Percentiles rank a stretch among this genome's conserved stretches.
phyloP scores from a whole-genome alignment of 2,797 vertebrate species.

The Gymnopithys bicolor region DNA sequence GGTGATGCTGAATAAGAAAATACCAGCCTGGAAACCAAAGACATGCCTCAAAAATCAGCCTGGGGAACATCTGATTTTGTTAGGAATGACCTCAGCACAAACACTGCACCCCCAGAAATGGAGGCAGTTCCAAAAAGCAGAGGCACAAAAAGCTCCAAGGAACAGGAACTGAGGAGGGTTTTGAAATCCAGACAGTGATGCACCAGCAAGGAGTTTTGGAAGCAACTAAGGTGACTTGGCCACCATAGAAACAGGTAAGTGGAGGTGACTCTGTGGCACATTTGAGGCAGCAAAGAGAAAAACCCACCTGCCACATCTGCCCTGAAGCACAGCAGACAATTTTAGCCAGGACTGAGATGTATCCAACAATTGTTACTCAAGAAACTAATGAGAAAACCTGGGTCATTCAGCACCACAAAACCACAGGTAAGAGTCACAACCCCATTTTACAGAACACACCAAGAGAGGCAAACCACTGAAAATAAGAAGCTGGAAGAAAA shows the following conservation, averaged over 20 bases:
- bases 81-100: neutral
- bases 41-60: conserved; percentile 9
- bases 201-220: neutral
- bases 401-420: neutral
- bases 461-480: neutral
- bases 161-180: neutral
- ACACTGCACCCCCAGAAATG: neutral
- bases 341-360: neutral
- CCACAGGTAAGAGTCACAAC: neutral
- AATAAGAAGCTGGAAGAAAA: neutral
- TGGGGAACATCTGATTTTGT: neutral
- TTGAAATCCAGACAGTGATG: neutral
- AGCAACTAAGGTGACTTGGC: neutral
- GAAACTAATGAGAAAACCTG: neutral
- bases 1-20: conserved; percentile 18
- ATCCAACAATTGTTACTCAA: neutral
- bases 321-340: neutral
- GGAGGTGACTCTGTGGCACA: neutral
- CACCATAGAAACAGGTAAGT: neutral
- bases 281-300: neutral
- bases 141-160: neutral
- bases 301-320: neutral
- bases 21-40: conserved; percentile 35
- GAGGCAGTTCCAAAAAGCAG: neutral
- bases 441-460: neutral